Evolutionary conservation across 2,113 vertebrate species (phyloP).

Genomic region (Onychostruthus taczanowskii): DNA sequence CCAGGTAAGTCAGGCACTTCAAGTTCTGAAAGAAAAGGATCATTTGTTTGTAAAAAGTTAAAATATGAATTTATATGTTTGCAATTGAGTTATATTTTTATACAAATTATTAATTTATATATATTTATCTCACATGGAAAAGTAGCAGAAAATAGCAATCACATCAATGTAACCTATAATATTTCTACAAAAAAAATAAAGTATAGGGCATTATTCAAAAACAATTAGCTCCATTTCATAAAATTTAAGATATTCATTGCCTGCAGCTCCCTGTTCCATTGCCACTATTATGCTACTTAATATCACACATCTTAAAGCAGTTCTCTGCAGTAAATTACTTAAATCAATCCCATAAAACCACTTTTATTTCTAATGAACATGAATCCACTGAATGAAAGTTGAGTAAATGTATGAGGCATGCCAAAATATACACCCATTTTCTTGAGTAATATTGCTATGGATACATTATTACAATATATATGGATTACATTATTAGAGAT

Average conservation of each 20-base stretch:
- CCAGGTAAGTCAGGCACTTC: conserved; percentile 85
- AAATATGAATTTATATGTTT: background rate
- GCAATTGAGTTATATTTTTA: background rate
- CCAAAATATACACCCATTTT: background rate
- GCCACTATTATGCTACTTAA: background rate
- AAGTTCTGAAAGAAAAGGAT: conserved; percentile 76
- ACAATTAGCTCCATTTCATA: background rate
- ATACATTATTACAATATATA: background rate
- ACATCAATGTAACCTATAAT: background rate
- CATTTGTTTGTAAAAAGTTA: background rate
- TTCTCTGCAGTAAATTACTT: background rate
- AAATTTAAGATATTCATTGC: background rate
- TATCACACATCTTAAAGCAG: background rate
- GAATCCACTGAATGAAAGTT: background rate
- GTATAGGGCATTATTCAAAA: background rate
- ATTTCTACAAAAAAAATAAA: background rate
- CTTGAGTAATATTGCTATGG: background rate
- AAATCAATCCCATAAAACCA: background rate
- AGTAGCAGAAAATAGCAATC: background rate
- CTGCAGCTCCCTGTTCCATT: background rate
- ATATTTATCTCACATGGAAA: background rate
- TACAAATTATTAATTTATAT: background rate
- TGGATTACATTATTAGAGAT: background rate
- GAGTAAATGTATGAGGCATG: background rate
- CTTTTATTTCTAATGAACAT: background rate